Base-by-base conservation (phyloP, 2,888 invertebrate species). In the Habroteleia sp. region DNA sequence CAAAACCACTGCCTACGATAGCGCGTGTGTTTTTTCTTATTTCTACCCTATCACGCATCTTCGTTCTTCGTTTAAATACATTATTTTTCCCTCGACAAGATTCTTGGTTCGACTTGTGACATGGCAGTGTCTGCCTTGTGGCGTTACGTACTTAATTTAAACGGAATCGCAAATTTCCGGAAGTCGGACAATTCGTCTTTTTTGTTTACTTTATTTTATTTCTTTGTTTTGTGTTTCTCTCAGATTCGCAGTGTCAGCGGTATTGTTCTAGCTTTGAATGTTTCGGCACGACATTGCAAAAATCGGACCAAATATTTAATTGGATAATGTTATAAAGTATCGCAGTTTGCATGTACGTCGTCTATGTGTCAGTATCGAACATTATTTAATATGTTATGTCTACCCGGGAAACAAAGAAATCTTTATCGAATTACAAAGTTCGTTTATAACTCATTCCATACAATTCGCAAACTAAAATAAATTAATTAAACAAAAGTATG, bases 121-220 rank as follows among this genome's bases (percentile, higher is more conserved):
- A 80, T 87, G 87, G 87, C 87, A 87, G 87, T 87, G 87, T 84
- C 85, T 82, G 84, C 87, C 86, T 84, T 82, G 80, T 82, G 86
- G 85, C 84, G 82, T 85, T 85, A 83, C 80, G 81, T 83, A 83
- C 66, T 78, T 79, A 78, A 63, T 77, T 77, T 68, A 76, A 76
- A 68, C 41, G 37, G 50, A 69, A 65, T 50, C 71, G 69, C 54
- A 60, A 60, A 50, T 42, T 71, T 62, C 8, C 46, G 60, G 39
- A 72, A 72, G 41, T 68, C 65, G 60, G 31, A 75, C 37, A 35
- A 44, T 66, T 71, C 56, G 29, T 69, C 48, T 54, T 60, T 39
- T n/a, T n/a, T n/a, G 37, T 33, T 39, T 46, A 37, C 23, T 29
- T 60, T 35, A 29, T 27, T 37, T 25, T 29, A 16, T 8, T 35